Evolutionary conservation across 2,797 vertebrate genomes (phyloP), one percentile per base, ranked within the genome.

Genomic region (Tragopan temminckii): DNA sequence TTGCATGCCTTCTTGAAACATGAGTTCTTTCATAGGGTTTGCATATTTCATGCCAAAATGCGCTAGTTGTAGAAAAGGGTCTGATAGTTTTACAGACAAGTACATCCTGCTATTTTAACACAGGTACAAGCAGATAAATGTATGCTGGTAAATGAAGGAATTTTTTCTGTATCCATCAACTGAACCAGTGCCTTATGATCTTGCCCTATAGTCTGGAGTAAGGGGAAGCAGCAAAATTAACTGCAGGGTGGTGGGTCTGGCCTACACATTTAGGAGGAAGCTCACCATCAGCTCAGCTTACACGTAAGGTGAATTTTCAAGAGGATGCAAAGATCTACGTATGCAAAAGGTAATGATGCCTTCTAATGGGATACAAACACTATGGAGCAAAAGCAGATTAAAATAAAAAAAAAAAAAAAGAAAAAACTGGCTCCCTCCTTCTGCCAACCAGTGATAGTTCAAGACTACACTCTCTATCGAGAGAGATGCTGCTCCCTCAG

Each of bases 31-130:
- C 80, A 81, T 16, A 68, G 53, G 21, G n/a, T 76, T 45, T 75
- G 58, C 15, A 2, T 61, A 31, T 82, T 74, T 61, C 62, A 45
- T 90, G 90, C 91, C 90, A 89, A 90, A 94, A 87, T 80, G 90
- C 71, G 45, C 17, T 80, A 42, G 61, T 91, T 68, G 80, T 91
- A 93, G 83, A 89, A 90, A 94, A 66, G 69, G 57, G 2, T 80
- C 24, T 18, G n/a, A 42, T 68, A 75, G 11, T 52, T 85, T 27
- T 64, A 29, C 27, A 70, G 61, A 46, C 38, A 68, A 21, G 13
- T 40, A 42, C 7, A 14, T 86, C 27, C 5, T 91, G 31, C 62
- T 77, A 31, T 48, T 38, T 77, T 80, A 35, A 42, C 43, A 45
- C 43, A 21, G 43, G 6, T 66, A 77, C 61, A 64, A 88, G 20